A percentile compares a stretch with the other conserved stretches of the same genome.
Conservation (phyloP, 2,113 vertebrate species). For the Alethe castanea region DNA sequence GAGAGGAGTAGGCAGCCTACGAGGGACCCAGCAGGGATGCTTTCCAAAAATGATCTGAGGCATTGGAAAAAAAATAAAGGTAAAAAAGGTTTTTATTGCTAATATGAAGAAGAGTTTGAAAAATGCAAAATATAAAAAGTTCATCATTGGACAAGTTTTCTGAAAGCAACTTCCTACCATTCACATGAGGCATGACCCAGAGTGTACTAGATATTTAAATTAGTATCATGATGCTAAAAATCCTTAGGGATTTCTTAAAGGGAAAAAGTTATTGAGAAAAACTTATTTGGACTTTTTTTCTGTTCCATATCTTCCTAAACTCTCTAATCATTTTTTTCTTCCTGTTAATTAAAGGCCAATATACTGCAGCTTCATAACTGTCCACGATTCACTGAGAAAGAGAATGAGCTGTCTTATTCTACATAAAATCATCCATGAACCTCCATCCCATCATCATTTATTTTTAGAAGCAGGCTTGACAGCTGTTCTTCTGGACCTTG, state of each 20-base stretch:
- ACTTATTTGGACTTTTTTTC: background rate
- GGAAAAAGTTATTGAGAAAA: background rate
- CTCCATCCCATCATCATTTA: background rate
- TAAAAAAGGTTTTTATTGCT: background rate
- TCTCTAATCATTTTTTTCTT: background rate
- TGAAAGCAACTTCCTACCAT: background rate
- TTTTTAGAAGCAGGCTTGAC: slow-evolving; percentile 12
- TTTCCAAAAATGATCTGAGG: slow-evolving; percentile 26
- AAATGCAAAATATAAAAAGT: background rate
- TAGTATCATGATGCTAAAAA: background rate
- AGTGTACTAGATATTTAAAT: background rate
- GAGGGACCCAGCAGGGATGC: background rate
- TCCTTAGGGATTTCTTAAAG: background rate
- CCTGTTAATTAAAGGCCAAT: slow-evolving; percentile 3
- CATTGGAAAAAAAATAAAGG: background rate
- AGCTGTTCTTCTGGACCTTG: slow-evolving; percentile 4
- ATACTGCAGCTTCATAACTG: background rate
- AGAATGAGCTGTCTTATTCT: background rate
- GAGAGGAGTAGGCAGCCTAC: background rate
- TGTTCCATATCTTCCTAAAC: background rate
- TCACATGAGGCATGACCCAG: background rate
- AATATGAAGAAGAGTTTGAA: background rate
- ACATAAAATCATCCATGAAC: background rate
- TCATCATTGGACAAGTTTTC: background rate
- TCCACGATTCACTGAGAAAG: background rate